Conservation (phyloP, 2,113 vertebrate species). For the Atractosteus spatula region DNA sequence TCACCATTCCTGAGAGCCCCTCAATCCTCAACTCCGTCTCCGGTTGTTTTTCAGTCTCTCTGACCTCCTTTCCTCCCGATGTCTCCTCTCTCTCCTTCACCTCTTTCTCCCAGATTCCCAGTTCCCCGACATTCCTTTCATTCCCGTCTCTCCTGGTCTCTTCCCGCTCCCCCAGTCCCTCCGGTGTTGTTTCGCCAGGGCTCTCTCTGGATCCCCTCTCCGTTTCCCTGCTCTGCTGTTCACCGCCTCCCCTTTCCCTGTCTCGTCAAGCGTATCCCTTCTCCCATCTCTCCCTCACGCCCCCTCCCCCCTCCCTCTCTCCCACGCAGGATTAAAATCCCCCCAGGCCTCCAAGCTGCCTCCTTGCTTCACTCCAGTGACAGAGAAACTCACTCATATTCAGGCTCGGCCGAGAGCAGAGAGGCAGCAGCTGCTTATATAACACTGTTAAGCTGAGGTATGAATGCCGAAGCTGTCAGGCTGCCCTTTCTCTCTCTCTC, state of each 20-base stretch:
- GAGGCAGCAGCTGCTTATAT: conserved; percentile 64
- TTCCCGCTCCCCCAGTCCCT: conserved; percentile 23
- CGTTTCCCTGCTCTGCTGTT: conserved; percentile 17
- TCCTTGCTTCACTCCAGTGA: conserved; percentile 44
- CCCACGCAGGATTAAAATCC: conserved; percentile 16
- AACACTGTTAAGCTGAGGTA: conserved; percentile 60
- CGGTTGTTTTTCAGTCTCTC: not conserved
- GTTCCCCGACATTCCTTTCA: not conserved
- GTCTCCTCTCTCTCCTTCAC: not conserved
- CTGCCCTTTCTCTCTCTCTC: conserved; percentile 39
- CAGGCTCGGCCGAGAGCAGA: conserved; percentile 45
- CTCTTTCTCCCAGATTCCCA: not conserved
- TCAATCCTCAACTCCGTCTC: conserved; percentile 2
- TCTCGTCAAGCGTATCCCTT: not conserved
- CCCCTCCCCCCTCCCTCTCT: not conserved
- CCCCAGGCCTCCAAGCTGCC: not conserved
- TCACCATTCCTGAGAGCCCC: not conserved
- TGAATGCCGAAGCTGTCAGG: conserved; percentile 53
- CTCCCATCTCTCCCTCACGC: not conserved
- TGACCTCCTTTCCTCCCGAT: not conserved
- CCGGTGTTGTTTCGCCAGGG: conserved; percentile 21
- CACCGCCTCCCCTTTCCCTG: not conserved
- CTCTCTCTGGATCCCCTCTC: conserved; percentile 27
- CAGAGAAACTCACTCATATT: conserved; percentile 48
- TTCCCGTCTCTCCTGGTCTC: too few relatives aligned